Evolutionary conservation across 2,113 vertebrate genomes (phyloP), one percentile per base, ranked within the genome.

Genomic region (Dipodomys merriami): DNA sequence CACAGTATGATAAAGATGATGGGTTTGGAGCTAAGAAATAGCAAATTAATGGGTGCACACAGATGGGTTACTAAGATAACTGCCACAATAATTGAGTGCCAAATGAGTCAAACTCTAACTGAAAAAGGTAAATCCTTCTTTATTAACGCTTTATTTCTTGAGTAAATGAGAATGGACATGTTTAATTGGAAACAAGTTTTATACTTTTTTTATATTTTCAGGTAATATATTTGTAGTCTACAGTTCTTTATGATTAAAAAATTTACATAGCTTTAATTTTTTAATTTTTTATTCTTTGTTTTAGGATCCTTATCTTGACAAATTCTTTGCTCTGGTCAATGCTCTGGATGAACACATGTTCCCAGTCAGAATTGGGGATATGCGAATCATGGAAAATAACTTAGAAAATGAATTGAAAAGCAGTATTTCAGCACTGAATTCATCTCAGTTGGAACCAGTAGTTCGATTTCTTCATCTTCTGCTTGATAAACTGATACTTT

Each of bases 271-370:
- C 86, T 67, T 84, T 82, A 60, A 22, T 89, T 73, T 49, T 29
- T 83, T 68, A 27, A 84, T 96, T 57, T 93, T 86, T 94, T 19
- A 30, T 90, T 91, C 6, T 91, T 96, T 96, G 71, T 94, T 68
- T 93, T 95, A 99, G 99, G 99, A 99, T 97, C 99, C 99, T 95
- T 99, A 98, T 93, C 98, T 99, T 46, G 99, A 99, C 98, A 99
- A 99, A 97, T 99, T 99, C 98, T 99, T 99, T 98, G 99, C 99
- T 16, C 98, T 99, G 97, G 99, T 99, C 69, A 99, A 99, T 86
- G 99, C 99, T 71, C 98, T 99, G 98, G 99, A 99, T 83, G 99
- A 99, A 97, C 99, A 99, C 97, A 99, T 99, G 99, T 99, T 99
- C 97, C 99, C 99, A 3, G 99, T 99, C 79, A 97, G 99, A 94